A percentile compares a stretch with the other conserved stretches of the same genome.
Evolutionary conservation across 2,797 vertebrate species (phyloP).

Genomic region (Petrocephalus schoutedeni): DNA sequence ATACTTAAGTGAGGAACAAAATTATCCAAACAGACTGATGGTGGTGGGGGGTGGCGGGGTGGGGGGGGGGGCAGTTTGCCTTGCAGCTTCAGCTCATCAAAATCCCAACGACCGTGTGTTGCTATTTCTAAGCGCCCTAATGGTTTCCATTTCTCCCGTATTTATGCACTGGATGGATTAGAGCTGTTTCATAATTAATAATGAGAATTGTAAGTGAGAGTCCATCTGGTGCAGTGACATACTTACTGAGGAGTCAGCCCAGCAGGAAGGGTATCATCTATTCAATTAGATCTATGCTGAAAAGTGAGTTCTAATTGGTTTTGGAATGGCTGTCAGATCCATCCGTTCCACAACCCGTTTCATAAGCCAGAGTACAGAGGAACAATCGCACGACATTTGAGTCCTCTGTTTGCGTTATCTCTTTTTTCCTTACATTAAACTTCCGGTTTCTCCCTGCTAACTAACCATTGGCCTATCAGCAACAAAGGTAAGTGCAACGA

Average conservation of each 20-base stretch:
- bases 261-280: constrained; percentile 57
- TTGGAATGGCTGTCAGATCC: constrained; percentile 73
- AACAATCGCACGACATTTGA: constrained; percentile 29
- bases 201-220: constrained; percentile 47
- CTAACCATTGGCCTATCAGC: constrained; percentile 54
- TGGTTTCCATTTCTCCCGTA: constrained; percentile 64
- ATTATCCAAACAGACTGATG: constrained; percentile 52
- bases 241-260: constrained; percentile 58
- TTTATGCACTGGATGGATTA: constrained; percentile 62
- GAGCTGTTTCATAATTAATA: constrained; percentile 68
- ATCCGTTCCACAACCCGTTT: constrained; percentile 69
- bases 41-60: constrained; percentile 50
- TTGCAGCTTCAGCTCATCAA: constrained; percentile 47
- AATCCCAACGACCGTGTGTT: constrained; percentile 56
- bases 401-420: constrained; percentile 12
- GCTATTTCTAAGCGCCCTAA: constrained; percentile 58
- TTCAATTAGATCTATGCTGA: constrained; percentile 48
- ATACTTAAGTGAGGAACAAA: constrained; percentile 28
- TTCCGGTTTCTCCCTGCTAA: constrained; percentile 56
- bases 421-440: constrained; percentile 18
- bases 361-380: constrained; percentile 27
- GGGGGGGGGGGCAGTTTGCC: constrained; percentile 39
- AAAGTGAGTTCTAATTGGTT: constrained; percentile 65
- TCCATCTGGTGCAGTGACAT: constrained; percentile 69
- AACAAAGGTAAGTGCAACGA: constrained; percentile 56